Base-by-base conservation (phyloP, 2,888 invertebrate genomes). In the Megamerina dolium region DNA sequence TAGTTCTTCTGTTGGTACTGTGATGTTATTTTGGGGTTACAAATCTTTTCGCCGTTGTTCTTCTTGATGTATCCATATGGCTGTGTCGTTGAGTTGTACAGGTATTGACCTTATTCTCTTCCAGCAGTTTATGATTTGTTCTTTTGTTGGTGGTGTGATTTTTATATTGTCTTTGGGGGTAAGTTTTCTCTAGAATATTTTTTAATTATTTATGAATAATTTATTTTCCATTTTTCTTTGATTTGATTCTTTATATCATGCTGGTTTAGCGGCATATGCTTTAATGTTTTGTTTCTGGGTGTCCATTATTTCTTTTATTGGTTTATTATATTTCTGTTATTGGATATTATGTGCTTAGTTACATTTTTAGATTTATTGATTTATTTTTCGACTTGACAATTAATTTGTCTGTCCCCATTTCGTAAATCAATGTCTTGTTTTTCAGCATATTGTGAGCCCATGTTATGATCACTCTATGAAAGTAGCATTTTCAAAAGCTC, bases 121-220 rank as follows among this genome's bases (percentile, higher is more conserved):
- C 29, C 37, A 37, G 27, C 3, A 37, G 16, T 23, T 27, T 13
- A 18, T 27, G 12, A 26, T 37, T 17, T 37, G 16, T 26, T 23
- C 26, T 37, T 37, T 27, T 27, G 37, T 37, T 23, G 37, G 37
- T 14, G 27, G 26, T 10, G 23, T 21, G 9, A 17, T 17, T 16
- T 10, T 4, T 13, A 16, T 5, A 6, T 6, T 26, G 17, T 37
- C n/a, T 13, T 6, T 37, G 13, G 5, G 4, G n/a, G 37, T 26
- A 27, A 37, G 26, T 13, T 27, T 37, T 16, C 18, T n/a, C 17
- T 37, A 37, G 27, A 37, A 37, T 9, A 37, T 9, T 37, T 37
- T 37, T 37, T 37, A 13, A 27, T 37, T 37, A 17, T 12, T 37
- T 37, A 16, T 37, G 17, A 37, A 26, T 14, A 27, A 16, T 37